Conservation (phyloP, 2,888 invertebrate genomes). For the Meghimatium bilineatum region DNA sequence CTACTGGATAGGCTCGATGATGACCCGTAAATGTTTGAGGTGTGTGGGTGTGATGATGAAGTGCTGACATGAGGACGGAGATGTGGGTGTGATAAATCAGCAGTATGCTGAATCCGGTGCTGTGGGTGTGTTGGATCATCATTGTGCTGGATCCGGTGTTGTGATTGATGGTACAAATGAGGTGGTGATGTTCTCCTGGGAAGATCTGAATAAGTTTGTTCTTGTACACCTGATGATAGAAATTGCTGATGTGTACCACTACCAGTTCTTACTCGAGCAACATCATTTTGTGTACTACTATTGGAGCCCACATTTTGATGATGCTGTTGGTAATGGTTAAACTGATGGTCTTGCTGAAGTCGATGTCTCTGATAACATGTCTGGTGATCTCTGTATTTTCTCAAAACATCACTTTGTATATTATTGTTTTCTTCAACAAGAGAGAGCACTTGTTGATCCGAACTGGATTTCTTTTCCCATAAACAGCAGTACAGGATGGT, state of each 20-base stretch:
- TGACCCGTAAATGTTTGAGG: constrained; percentile 15
- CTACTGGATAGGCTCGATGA: constrained; percentile 9
- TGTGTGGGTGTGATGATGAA: background rate
- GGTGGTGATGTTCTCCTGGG: constrained; percentile 9
- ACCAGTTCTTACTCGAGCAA: constrained; percentile 1
- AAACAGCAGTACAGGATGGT: background rate
- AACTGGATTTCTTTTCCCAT: background rate
- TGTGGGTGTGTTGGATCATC: constrained; percentile 3
- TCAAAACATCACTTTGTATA: background rate
- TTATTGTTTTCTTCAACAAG: constrained; percentile 28
- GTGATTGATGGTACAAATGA: constrained; percentile 18
- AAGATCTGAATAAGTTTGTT: background rate
- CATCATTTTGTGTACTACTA: background rate
- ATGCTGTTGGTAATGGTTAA: background rate
- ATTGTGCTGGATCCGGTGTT: background rate
- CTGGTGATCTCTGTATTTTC: background rate
- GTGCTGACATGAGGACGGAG: constrained; percentile 5
- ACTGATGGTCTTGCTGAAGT: background rate
- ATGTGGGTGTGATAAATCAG: background rate
- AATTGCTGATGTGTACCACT: background rate
- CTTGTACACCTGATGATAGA: background rate
- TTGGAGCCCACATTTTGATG: background rate
- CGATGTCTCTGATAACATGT: background rate
- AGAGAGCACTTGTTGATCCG: constrained; percentile 17
- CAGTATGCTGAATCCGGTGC: background rate